Conservation (phyloP, 2,113 vertebrate species). For the Apistogramma diplotaenia region DNA sequence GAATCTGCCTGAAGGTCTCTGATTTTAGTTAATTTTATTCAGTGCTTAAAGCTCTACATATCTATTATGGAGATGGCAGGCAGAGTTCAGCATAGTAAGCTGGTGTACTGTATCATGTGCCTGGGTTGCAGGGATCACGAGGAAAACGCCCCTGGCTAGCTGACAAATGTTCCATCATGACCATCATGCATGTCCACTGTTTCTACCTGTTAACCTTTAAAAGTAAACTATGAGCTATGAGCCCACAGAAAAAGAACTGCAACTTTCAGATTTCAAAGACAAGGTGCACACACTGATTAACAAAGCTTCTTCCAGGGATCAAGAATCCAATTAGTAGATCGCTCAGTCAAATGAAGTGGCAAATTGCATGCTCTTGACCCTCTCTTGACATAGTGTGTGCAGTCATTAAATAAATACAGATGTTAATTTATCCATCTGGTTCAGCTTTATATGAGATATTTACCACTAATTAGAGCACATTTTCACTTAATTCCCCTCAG, state of each 20-base stretch:
- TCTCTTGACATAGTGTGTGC: not conserved
- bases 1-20: conserved; percentile 9
- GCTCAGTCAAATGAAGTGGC: not conserved
- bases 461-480: not conserved
- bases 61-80: conserved; percentile 1
- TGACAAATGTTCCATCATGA: not conserved
- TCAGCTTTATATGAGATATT: not conserved
- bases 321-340: not conserved
- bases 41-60: not conserved
- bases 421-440: not conserved
- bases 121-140: not conserved
- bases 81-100: not conserved
- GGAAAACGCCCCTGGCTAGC: not conserved
- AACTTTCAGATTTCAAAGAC: not conserved
- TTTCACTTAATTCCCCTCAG: not conserved
- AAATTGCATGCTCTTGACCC: not conserved
- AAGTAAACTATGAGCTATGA: not conserved
- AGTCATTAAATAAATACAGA: not conserved
- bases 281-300: not conserved
- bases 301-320: not conserved
- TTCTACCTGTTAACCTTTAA: not conserved
- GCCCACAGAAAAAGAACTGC: not conserved
- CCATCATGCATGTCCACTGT: not conserved
- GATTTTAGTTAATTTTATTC: conserved; percentile 19
- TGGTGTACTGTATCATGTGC: conserved; percentile 15